A percentile compares a stretch with the other conserved stretches of the same genome.
phyloP scores from a whole-genome alignment of 2,113 vertebrate species.

The Coryphaenoides rupestris region DNA sequence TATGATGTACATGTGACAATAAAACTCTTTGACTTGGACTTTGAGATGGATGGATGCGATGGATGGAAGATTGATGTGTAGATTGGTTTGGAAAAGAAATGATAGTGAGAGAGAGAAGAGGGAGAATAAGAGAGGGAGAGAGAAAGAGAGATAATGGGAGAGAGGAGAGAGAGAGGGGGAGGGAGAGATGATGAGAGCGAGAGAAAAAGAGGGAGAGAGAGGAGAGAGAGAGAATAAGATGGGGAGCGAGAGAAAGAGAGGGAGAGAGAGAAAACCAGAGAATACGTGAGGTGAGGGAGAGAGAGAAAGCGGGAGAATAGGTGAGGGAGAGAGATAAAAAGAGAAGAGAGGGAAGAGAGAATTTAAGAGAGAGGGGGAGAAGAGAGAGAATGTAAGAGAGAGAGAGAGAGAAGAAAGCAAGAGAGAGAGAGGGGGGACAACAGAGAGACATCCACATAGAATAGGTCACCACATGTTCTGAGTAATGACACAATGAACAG shows the following conservation, averaged over 20 bases:
- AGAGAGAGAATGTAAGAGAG: background rate
- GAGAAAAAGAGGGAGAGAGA: constrained; percentile 11
- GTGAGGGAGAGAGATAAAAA: constrained; percentile 1
- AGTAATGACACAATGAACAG: constrained; percentile 31
- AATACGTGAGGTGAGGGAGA: too few species aligned
- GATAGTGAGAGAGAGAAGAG: too few species aligned
- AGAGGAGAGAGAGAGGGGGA: too few species aligned
- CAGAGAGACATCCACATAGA: too few species aligned
- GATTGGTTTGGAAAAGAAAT: too few species aligned
- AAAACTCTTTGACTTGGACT: too few species aligned
- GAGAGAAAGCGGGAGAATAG: constrained; percentile 2
- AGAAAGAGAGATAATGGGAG: background rate
- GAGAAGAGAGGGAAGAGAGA: background rate
- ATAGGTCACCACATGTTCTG: background rate
- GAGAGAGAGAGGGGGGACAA: too few species aligned
- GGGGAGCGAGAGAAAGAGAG: too few species aligned
- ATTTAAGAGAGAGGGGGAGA: too few species aligned
- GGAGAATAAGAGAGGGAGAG: too few species aligned
- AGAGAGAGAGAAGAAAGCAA: constrained; percentile 11
- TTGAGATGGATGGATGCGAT: background rate
- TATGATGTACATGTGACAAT: too few species aligned
- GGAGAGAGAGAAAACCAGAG: background rate
- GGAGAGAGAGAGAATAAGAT: background rate
- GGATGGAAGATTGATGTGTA: too few species aligned
- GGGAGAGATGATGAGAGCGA: background rate